Evolutionary conservation across 2,797 vertebrate genomes (phyloP), one percentile per base, ranked within the genome.

Genomic region (Lemur catta): DNA sequence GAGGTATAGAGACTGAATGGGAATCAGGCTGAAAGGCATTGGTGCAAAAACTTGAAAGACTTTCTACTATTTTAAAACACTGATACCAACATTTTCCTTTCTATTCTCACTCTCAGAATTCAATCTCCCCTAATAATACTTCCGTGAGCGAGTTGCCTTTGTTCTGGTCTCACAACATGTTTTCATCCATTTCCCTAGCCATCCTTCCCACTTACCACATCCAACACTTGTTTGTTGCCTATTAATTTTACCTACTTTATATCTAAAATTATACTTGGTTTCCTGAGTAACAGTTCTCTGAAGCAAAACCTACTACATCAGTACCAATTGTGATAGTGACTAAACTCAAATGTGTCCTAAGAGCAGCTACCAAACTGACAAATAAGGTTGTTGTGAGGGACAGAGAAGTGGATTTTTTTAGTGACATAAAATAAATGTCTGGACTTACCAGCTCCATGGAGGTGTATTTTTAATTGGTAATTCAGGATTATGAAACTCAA

Each of bases 351-450:
- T 84, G 61, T 89, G 61, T 95, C 46, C 46, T 86, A 71, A 28
- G 20, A 95, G 72, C 35, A 87, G 28, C 67, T 95, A 75, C 52
- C 85, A 74, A 78, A 79, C 43, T 85, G 48, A 92, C 57, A 88
- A 84, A 93, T 87, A 69, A 72, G 86, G 93, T 71, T 38, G 46
- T 67, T 82, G 13, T 69, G 38, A 93, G 69, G 43, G 28, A 82
- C 4, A 72, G 17, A 82, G 2, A 94, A 91, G 57, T 80, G 24
- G 46, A 94, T 95, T 95, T 95, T 95, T 13, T 84, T 50, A 94
- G 46, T 90, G 87, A 85, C 20, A 84, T 90, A 96, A 96, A 76
- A 84, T 88, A 95, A 96, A 76, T 92, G 14, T 69, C 38, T 93
- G 26, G 14, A 87, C 38, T 81, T 91, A 89, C 63, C 17, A 87